Evolutionary conservation across 1,140 invertebrate genomes (phyloP), one percentile per base, ranked within the genome.

Genomic region (Medauroidea extradentata): DNA sequence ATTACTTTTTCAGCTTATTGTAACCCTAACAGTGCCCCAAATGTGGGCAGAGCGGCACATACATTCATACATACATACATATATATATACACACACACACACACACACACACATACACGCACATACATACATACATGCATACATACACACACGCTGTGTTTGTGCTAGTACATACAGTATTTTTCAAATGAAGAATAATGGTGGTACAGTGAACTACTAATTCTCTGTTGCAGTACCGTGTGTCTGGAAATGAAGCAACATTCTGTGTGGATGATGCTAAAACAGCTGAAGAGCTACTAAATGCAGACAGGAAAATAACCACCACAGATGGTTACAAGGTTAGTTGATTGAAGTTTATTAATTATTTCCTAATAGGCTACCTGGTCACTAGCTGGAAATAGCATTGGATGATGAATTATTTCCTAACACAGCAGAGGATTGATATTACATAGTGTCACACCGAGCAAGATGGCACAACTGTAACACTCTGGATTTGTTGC

Each of bases 221-320:
- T 46, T 64, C 25, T n/a, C 19, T 53, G 8, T 73, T 72, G 60
- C 55, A 82, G 79, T 83, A 79, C 62, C 71, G 69, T 60, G 49
- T 66, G 2, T 48, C 76, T 60, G 82, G 81, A 0, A 81, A 78
- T 58, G 77, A 81, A 34, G 80, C 80, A 3, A 65, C 76, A 16
- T 91, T 90, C 66, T 90, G 83, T 68, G 79, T 89, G 1, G 88
- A 90, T 61, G 85, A 89, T 68, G 78, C 78, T 14, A 83, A 83
- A 71, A 71, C 80, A 23, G 88, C 87, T 1, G 79, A 83, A 54
- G 83, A 83, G 57, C 68, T 91, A 9, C 71, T 79, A 49, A 71
- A 79, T 50, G 76, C 82, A 51, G 81, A 88, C 61, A 76, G 80
- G 52, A 81, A 82, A 67, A 84, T 90, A 24, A 80, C 78, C 19